Evolutionary conservation across 2,797 vertebrate species (phyloP).

Genomic region (Poeciliopsis turneri): DNA sequence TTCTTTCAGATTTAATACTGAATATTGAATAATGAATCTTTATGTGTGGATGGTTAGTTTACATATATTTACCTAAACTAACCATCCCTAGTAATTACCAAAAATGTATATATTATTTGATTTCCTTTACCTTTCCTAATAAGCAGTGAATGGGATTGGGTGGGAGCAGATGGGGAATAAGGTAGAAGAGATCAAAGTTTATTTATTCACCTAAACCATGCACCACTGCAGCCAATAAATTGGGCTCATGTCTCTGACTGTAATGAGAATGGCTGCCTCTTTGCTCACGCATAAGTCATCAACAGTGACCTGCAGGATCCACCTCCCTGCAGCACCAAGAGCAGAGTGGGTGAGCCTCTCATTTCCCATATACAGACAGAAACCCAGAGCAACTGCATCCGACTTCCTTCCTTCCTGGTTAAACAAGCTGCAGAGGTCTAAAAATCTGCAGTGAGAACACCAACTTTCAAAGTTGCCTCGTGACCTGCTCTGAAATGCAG

Average conservation of each 20-base stretch:
- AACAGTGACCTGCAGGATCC: neutral
- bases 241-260: neutral
- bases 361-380: neutral
- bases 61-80: neutral
- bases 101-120: neutral
- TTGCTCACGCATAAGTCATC: conserved; percentile 1
- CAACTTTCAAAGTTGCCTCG: conserved; percentile 6
- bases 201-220: neutral
- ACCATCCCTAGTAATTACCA: neutral
- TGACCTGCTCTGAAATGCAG: neutral
- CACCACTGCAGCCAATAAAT: neutral
- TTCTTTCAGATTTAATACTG: neutral
- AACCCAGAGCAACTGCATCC: neutral
- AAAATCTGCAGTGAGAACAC: neutral
- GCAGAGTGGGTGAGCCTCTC: neutral
- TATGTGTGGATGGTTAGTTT: too few species aligned
- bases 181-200: neutral
- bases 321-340: neutral
- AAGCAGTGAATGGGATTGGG: neutral
- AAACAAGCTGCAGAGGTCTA: conserved; percentile 2
- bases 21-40: neutral
- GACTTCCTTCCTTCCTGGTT: conserved; percentile 2
- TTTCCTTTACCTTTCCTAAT: neutral
- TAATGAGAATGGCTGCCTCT: neutral
- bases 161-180: neutral